Percentiles rank a stretch among this genome's conserved stretches.
These are phyloP conservation scores for Diarsia rubi DNA, from an alignment of 2,888 invertebrate species.

Conservation along the genomic window DNA sequence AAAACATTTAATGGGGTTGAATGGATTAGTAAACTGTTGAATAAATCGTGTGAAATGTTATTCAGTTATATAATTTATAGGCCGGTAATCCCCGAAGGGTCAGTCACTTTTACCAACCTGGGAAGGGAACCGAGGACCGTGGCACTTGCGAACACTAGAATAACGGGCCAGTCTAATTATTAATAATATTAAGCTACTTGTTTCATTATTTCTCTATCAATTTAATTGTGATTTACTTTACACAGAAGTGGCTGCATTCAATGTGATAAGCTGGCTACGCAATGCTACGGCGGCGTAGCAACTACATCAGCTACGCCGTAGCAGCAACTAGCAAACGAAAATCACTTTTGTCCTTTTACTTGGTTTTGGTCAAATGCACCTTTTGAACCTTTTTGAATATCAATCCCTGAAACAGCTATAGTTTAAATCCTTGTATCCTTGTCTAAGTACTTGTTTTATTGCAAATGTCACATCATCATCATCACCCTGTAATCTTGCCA, in stretches of 20 bases:
- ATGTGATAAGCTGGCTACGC: background rate
- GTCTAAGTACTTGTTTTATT: background rate
- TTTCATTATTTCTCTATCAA: background rate
- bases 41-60: background rate
- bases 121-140: no score
- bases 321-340: background rate
- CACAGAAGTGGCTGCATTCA: background rate
- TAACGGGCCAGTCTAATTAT: no score
- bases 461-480: no score
- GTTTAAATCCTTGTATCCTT: background rate
- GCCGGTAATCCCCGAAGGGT: no score
- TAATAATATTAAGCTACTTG: background rate
- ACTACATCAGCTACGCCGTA: background rate
- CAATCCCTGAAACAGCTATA: background rate
- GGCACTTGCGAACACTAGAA: no score
- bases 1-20: background rate
- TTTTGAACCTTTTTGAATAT: background rate
- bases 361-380: background rate
- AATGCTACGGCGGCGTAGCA: conserved; percentile 19
- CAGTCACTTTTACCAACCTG: no score
- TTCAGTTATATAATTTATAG: no score
- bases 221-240: background rate
- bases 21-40: background rate
- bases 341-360: background rate
- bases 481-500: no score